Evolutionary conservation across 2,888 invertebrate species (phyloP), one percentile per base, ranked within the genome.

Genomic region (Meghimatium bilineatum): DNA sequence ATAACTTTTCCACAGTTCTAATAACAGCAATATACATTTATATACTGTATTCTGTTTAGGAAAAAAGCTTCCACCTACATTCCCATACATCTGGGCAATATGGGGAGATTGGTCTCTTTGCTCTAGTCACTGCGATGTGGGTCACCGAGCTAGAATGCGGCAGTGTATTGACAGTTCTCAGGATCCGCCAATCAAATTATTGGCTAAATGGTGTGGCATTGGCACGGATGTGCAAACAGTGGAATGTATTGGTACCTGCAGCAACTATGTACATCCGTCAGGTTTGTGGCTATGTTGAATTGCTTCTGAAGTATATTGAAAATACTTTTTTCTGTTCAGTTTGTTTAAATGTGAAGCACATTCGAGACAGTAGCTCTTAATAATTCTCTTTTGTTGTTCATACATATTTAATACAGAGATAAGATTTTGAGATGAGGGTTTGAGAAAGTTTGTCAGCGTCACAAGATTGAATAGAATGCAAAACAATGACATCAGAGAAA

Each of bases 81-180:
- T 44, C 20, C 82, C 82, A 2, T 82, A 29, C 66, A 23, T 77
- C n/a, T 82, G 82, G 82, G 77, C 76, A 17, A 38, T 20, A 20
- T 82, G 82, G 82, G 77, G 82, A 1, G 26, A 77, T 56, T 82
- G 76, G 77, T 76, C 82, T 10, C 34, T 10, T 23, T 82, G 82
- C 32, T 82, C 82, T 17, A 67, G 49, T 29, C 23, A 8, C 1
- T 82, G 82, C 71, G 82, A 76, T 3, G 77, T 69, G 34, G 82
- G 82, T 0, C 10, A 17, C 0, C 49, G 44, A 14, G 17, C n/a
- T n/a, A 67, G 82, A 36, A 14, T 17, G 20, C 67, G 82, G 20
- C 17, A 66, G 3, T 82, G 82, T 67, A 26, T 83, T 14, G 80
- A 83, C 71, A 56, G 38, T 34, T 81, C 81, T 17, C 34, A 74